Conservation (phyloP, 1,140 invertebrate genomes). For the Zophobas atratus region DNA sequence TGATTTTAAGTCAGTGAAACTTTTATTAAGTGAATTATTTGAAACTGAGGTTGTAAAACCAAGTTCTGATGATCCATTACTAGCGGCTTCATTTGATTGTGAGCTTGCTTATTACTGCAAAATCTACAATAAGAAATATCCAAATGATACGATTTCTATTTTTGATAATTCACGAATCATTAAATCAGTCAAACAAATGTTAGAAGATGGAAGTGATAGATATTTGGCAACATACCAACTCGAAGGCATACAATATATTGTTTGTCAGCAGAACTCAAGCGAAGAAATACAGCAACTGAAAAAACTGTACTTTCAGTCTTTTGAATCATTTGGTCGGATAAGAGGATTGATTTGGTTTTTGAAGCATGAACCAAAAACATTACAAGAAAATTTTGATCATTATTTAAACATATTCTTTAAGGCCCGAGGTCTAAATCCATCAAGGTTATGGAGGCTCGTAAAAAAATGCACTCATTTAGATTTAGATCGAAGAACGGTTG, state of each 20-base stretch:
- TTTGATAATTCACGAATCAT: background rate
- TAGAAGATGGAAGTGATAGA: background rate
- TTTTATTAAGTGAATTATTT: background rate
- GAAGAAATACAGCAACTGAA: background rate
- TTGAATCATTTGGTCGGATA: background rate
- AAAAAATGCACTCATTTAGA: slow-evolving; percentile 22
- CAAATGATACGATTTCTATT: slow-evolving; percentile 15
- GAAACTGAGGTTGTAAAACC: slow-evolving; percentile 1
- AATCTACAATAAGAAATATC: slow-evolving; percentile 10
- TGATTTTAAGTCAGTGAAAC: slow-evolving; percentile 1
- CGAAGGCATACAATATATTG: slow-evolving; percentile 6
- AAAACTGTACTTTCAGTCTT: slow-evolving; percentile 9
- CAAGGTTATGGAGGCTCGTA: background rate
- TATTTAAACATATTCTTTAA: slow-evolving; percentile 4
- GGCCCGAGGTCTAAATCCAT: background rate
- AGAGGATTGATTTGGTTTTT: slow-evolving; percentile 10
- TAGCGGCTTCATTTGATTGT: background rate
- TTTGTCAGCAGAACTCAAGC: background rate
- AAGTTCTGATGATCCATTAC: background rate
- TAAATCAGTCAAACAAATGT: background rate
- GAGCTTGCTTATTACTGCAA: background rate
- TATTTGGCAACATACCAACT: background rate
- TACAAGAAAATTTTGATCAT: slow-evolving; percentile 17
- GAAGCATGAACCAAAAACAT: slow-evolving; percentile 12
- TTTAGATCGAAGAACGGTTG: background rate